Evolutionary conservation across 2,797 vertebrate species (phyloP).

Genomic region (Amphiprion clarkii): DNA sequence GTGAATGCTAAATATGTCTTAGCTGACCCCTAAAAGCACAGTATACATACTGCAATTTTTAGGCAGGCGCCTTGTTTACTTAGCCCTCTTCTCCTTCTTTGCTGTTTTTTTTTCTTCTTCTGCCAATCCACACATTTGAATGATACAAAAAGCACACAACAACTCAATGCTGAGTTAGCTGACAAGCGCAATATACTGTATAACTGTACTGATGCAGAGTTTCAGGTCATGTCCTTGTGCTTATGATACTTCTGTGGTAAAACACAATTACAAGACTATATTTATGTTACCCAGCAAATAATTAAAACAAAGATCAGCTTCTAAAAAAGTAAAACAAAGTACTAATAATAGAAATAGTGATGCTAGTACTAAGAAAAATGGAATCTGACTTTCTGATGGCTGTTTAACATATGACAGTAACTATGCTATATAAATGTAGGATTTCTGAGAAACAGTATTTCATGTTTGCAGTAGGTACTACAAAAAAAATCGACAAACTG

Average conservation of each 20-base stretch:
- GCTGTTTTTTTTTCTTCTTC: slow-evolving; percentile 34
- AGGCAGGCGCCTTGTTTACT: slow-evolving; percentile 64
- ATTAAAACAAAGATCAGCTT: background rate
- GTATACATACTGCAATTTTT: slow-evolving; percentile 70
- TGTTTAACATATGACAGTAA: too few relatives aligned
- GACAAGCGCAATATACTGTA: slow-evolving; percentile 56
- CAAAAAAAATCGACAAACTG: background rate
- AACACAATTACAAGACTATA: slow-evolving; percentile 15
- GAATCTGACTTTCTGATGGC: too few relatives aligned
- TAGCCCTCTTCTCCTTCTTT: slow-evolving; percentile 37
- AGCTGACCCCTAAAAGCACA: slow-evolving; percentile 85
- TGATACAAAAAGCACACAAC: slow-evolving; percentile 54
- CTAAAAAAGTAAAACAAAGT: too few relatives aligned
- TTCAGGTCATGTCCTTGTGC: slow-evolving; percentile 40
- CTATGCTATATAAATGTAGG: background rate
- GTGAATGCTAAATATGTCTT: slow-evolving; percentile 86
- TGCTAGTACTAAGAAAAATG: too few relatives aligned
- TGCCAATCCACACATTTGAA: slow-evolving; percentile 64
- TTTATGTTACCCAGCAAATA: background rate
- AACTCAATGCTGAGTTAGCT: slow-evolving; percentile 60
- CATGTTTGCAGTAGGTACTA: background rate
- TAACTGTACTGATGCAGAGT: slow-evolving; percentile 58
- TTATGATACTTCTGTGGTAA: slow-evolving; percentile 35
- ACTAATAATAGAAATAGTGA: too few relatives aligned
- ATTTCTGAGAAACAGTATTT: background rate